Evolutionary conservation across 2,888 invertebrate genomes (phyloP).

Genomic region (Eumerus sabulonum): DNA sequence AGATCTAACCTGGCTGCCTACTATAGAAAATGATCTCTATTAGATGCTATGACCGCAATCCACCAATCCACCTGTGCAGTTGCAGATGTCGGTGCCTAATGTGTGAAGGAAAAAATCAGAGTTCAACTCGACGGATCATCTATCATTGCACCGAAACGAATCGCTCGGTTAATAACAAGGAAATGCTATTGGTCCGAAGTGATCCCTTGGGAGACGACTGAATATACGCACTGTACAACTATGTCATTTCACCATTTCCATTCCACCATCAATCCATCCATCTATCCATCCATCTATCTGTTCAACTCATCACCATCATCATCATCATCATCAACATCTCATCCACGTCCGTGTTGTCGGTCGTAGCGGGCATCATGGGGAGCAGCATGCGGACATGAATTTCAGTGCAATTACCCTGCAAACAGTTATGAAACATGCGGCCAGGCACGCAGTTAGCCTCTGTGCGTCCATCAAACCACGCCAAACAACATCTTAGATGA

Average conservation of each 20-base stretch:
- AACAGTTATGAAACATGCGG: slow-evolving; percentile 68
- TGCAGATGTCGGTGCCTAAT: background rate
- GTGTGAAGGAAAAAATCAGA: slow-evolving; percentile 47
- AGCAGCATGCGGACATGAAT: slow-evolving; percentile 47
- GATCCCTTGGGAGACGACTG: slow-evolving; percentile 60
- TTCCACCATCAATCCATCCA: slow-evolving; percentile 45
- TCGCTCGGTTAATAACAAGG: slow-evolving; percentile 60
- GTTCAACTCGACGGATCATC: slow-evolving; percentile 55
- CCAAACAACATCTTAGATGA: slow-evolving; percentile 29
- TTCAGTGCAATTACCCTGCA: slow-evolving; percentile 64
- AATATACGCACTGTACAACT: slow-evolving; percentile 60
- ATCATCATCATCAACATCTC: slow-evolving; percentile 63
- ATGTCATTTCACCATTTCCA: slow-evolving; percentile 67
- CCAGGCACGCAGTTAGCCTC: slow-evolving; percentile 58
- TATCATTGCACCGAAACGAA: slow-evolving; percentile 52
- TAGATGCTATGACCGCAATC: slow-evolving; percentile 12
- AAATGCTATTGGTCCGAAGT: slow-evolving; percentile 55
- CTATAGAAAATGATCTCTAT: no score
- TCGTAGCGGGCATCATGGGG: slow-evolving; percentile 2
- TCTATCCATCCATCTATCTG: slow-evolving; percentile 46
- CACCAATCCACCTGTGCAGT: slow-evolving; percentile 39
- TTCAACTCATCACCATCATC: slow-evolving; percentile 64
- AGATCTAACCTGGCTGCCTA: background rate
- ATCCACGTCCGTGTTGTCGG: slow-evolving; percentile 46
- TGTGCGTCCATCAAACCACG: slow-evolving; percentile 29